phyloP scores from a whole-genome alignment of 2,888 invertebrate species.

The Dastarcus helophoroides region DNA sequence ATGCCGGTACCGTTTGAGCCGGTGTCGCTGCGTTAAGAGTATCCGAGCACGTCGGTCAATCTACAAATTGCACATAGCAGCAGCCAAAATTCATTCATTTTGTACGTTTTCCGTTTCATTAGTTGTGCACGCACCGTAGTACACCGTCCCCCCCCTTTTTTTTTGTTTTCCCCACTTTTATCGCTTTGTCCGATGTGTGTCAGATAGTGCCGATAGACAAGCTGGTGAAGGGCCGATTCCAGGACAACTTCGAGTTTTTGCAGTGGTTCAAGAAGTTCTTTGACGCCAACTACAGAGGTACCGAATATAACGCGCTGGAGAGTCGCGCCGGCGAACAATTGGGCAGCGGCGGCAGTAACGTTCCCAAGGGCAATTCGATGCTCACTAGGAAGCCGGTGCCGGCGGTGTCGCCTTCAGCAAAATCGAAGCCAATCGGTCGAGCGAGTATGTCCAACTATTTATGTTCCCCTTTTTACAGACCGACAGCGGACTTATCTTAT shows the following conservation, averaged over 20 bases:
- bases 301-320: conserved; percentile 82
- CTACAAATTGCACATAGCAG: too few relatives aligned
- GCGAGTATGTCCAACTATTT: conserved; percentile 35
- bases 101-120: too few relatives aligned
- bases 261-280: conserved; percentile 99
- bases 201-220: conserved; percentile 89
- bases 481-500: too few relatives aligned
- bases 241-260: conserved; percentile 99
- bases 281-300: conserved; percentile 95
- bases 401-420: conserved; percentile 34
- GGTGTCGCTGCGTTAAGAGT: too few relatives aligned
- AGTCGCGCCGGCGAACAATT: conserved; percentile 78
- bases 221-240: conserved; percentile 96
- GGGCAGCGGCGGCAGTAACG: conserved; percentile 61
- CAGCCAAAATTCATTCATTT: too few relatives aligned
- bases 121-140: conserved; percentile 2
- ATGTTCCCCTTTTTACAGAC: too few relatives aligned
- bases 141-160: conserved; percentile 3
- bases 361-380: conserved; percentile 42
- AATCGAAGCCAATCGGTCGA: conserved; percentile 32
- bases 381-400: conserved; percentile 34
- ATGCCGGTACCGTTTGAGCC: too few relatives aligned
- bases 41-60: too few relatives aligned
- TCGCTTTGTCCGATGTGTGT: too few relatives aligned
- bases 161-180: conserved; percentile 22